These are phyloP conservation scores for Drosophila koepferae DNA, from an alignment of 2,888 invertebrate species.

Conservation along the genomic window DNA sequence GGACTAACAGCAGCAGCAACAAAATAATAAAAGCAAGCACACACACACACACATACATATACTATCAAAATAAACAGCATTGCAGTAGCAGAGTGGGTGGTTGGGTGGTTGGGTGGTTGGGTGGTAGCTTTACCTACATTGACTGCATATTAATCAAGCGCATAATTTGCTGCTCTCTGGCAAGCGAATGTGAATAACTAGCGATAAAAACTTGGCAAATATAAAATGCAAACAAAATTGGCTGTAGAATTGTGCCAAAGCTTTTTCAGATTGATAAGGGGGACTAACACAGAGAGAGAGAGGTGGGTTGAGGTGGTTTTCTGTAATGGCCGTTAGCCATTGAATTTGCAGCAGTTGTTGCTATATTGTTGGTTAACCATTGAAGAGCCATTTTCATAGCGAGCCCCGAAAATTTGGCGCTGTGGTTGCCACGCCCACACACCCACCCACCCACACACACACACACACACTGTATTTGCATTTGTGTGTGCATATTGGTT, in stretches of 20 bases:
- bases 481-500: constrained; percentile 53
- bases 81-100: constrained; percentile 18
- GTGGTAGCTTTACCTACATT: constrained; percentile 45
- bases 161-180: constrained; percentile 64
- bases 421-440: constrained; percentile 41
- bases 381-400: constrained; percentile 69
- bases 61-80: constrained; percentile 74
- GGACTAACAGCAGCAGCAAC: constrained; percentile 13
- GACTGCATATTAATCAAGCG: constrained; percentile 78
- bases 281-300: not conserved
- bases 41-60: constrained; percentile 22
- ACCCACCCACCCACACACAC: constrained; percentile 8
- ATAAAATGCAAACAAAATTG: constrained; percentile 76
- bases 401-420: constrained; percentile 50
- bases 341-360: constrained; percentile 65
- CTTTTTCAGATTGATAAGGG: not conserved
- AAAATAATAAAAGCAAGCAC: constrained; percentile 28
- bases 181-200: constrained; percentile 65
- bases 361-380: constrained; percentile 75
- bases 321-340: constrained; percentile 65
- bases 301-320: not conserved
- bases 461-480: constrained; percentile 46
- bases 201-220: constrained; percentile 79
- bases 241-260: constrained; percentile 40
- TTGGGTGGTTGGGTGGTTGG: not conserved